Evolutionary conservation across 2,888 invertebrate species (phyloP).

Genomic region (Euzetes globulus): DNA sequence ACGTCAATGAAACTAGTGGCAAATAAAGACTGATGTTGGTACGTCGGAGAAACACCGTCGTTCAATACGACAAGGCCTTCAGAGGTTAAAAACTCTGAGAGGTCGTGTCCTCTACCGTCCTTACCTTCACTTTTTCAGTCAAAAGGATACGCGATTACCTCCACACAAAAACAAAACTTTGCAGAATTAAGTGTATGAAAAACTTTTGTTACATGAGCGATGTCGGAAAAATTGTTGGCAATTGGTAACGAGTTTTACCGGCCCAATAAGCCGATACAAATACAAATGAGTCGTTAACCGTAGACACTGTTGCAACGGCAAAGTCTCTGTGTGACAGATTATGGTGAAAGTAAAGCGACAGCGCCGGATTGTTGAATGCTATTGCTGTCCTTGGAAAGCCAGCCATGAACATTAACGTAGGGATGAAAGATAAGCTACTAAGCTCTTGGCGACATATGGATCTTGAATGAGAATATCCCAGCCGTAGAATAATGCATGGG

Average conservation of each 20-base stretch:
- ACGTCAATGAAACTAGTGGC: background rate
- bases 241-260: background rate
- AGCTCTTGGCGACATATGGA: background rate
- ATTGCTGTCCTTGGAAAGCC: too few relatives aligned
- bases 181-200: too few relatives aligned
- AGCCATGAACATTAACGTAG: too few relatives aligned
- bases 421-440: too few relatives aligned
- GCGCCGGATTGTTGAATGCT: too few relatives aligned
- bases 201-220: too few relatives aligned
- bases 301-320: too few relatives aligned
- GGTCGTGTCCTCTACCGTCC: background rate
- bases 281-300: too few relatives aligned
- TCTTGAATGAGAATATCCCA: background rate
- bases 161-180: background rate
- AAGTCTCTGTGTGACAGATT: too few relatives aligned
- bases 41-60: background rate
- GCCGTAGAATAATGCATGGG: background rate
- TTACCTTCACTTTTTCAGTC: background rate
- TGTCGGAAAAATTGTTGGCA: too few relatives aligned
- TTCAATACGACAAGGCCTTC: background rate
- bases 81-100: background rate
- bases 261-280: background rate
- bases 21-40: background rate
- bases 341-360: too few relatives aligned
- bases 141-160: background rate